Evolutionary conservation across 2,113 vertebrate genomes (phyloP), one percentile per base, ranked within the genome.

Genomic region (Mungos mungo): DNA sequence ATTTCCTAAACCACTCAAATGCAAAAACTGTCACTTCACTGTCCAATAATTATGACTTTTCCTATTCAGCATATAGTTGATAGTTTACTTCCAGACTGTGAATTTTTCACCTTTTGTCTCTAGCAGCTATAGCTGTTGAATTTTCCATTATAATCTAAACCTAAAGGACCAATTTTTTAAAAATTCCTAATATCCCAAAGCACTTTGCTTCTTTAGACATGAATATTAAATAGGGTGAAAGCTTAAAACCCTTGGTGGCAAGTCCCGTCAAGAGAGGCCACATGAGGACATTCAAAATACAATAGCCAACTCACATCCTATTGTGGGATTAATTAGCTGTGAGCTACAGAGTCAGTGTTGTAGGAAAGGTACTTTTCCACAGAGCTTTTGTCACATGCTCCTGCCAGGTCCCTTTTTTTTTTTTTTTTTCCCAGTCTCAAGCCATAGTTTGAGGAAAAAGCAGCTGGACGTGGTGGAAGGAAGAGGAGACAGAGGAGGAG

Each of bases 151-250:
- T 96, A 82, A 96, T 98, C 57, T 95, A 98, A 98, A 98, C 97
- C 97, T 98, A 97, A 98, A 97, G 97, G 97, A 97, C 96, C 97
- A 96, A 98, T 98, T 98, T 98, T 98, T 97, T 0, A 98, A 98
- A 97, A 98, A 97, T 97, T 97, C 96, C 86, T 97, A 98, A 96
- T 98, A 97, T 98, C 97, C 94, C 97, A 97, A 96, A 97, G 93
- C 90, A 71, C 95, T 79, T 98, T 95, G 81, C 92, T 97, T 96
- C 97, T 97, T 98, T 97, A 96, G 95, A 94, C 96, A 98, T 98
- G 97, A 98, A 98, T 98, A 98, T 98, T 98, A 98, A 98, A 94
- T 97, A 97, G 97, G 88, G 90, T 98, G 97, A 98, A 98, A 96
- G 96, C 97, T 97, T 97, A 95, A 98, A 97, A 90, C 94, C 97